Percentiles rank a stretch among this genome's conserved stretches.
These are phyloP conservation scores for Oreochromis mossambicus DNA, from an alignment of 2,797 vertebrate genomes.

Conservation along the genomic window DNA sequence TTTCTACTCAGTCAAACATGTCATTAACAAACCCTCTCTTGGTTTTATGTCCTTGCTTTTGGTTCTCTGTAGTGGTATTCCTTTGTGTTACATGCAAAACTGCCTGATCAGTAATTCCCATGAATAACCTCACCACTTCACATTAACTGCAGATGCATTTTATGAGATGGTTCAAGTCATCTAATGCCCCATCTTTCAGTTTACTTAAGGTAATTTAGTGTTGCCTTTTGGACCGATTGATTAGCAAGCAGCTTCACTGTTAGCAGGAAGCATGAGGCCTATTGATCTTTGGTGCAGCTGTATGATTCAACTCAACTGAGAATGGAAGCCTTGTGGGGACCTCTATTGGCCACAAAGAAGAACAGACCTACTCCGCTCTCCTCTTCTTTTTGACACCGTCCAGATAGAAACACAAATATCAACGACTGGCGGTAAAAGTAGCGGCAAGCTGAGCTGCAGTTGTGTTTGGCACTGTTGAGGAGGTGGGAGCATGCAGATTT, in stretches of 20 bases:
- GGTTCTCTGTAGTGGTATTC: slow-evolving; percentile 61
- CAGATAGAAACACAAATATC: background rate
- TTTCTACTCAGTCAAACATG: slow-evolving; percentile 64
- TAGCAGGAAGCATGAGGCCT: slow-evolving; percentile 28
- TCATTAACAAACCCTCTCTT: slow-evolving; percentile 43
- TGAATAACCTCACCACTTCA: slow-evolving; percentile 41
- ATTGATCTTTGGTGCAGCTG: slow-evolving; percentile 65
- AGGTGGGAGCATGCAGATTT: slow-evolving; percentile 43
- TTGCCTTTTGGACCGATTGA: background rate
- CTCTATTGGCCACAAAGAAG: slow-evolving; percentile 59
- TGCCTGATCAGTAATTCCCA: slow-evolving; percentile 29
- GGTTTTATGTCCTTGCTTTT: slow-evolving; percentile 28
- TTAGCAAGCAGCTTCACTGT: slow-evolving; percentile 5
- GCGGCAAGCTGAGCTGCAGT: slow-evolving; percentile 6
- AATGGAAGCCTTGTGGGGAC: slow-evolving; percentile 55
- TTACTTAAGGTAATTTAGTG: background rate
- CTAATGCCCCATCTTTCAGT: background rate
- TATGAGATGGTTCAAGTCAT: background rate
- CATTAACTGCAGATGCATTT: slow-evolving; percentile 10
- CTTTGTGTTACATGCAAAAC: slow-evolving; percentile 74
- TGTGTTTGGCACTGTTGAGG: slow-evolving; percentile 62
- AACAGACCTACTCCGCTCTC: background rate
- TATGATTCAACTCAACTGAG: slow-evolving; percentile 20
- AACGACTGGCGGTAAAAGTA: background rate
- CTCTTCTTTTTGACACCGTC: background rate